These are phyloP conservation scores for Dicroscelio sp. DNA, from an alignment of 2,888 invertebrate species.

Conservation along the genomic window DNA sequence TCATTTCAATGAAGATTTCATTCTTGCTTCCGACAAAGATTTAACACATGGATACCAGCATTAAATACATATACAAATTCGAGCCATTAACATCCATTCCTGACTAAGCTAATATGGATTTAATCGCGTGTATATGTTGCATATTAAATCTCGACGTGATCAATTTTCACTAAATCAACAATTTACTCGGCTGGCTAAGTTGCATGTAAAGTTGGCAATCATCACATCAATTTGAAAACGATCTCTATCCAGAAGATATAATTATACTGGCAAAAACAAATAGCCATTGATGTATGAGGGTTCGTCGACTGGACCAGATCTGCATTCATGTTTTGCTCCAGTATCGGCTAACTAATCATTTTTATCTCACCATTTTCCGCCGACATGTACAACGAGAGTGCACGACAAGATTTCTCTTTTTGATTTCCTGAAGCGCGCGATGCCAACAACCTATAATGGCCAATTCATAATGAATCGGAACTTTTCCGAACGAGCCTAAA, in stretches of 20 bases:
- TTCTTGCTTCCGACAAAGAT: too few species aligned
- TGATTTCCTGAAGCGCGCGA: slow-evolving; percentile 69
- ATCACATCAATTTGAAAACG: background rate
- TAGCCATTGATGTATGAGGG: background rate
- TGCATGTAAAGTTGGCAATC: background rate
- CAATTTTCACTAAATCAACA: too few species aligned
- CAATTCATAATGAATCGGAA: slow-evolving; percentile 71
- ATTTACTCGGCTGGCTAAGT: too few species aligned
- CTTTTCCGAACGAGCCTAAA: slow-evolving; percentile 66
- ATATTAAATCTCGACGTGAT: too few species aligned
- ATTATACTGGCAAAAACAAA: background rate
- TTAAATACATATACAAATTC: too few species aligned
- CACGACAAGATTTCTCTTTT: slow-evolving; percentile 72
- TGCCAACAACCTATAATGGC: slow-evolving; percentile 75
- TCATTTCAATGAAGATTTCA: too few species aligned
- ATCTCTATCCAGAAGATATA: background rate
- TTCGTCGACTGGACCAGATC: slow-evolving; percentile 3
- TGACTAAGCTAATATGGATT: too few species aligned
- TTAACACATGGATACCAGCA: too few species aligned
- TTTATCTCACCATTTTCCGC: slow-evolving; percentile 44
- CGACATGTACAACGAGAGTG: background rate
- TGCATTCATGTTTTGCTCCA: background rate
- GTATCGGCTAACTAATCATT: background rate
- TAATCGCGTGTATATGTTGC: too few species aligned
- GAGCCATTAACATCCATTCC: too few species aligned